phyloP scores from a whole-genome alignment of 2,113 vertebrate species.

The Steatornis caripensis region DNA sequence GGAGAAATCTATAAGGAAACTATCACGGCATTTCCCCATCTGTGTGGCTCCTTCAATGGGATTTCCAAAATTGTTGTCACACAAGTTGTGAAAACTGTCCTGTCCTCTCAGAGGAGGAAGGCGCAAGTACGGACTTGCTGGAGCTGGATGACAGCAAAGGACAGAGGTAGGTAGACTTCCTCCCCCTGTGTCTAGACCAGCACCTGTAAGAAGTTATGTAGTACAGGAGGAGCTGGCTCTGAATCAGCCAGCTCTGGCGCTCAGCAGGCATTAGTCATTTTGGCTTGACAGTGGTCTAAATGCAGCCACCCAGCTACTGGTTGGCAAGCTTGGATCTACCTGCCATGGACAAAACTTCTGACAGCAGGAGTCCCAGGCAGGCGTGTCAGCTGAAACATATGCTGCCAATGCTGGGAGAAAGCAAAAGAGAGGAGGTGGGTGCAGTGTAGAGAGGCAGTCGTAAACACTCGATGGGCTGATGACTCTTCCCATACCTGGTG shows the following conservation, averaged over 20 bases:
- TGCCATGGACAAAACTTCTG: background rate
- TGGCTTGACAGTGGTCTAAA: background rate
- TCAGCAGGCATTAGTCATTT: background rate
- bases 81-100: background rate
- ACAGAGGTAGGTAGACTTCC: background rate
- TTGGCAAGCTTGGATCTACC: background rate
- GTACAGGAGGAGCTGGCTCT: background rate
- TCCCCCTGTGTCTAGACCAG: background rate
- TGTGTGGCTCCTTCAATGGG: background rate
- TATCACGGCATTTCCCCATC: background rate
- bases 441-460: background rate
- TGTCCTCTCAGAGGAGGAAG: background rate
- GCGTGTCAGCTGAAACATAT: rapidly evolving
- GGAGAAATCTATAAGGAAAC: background rate
- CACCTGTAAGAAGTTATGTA: background rate
- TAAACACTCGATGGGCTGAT: rapidly evolving
- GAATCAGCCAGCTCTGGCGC: background rate
- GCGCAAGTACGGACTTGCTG: background rate
- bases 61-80: background rate
- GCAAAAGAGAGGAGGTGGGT: background rate
- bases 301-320: background rate
- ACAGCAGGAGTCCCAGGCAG: background rate
- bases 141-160: background rate
- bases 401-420: background rate
- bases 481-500: background rate